Percentiles rank a stretch among this genome's conserved stretches.
phyloP scores from a whole-genome alignment of 2,113 vertebrate genomes.

The Phyllopteryx taeniolatus region DNA sequence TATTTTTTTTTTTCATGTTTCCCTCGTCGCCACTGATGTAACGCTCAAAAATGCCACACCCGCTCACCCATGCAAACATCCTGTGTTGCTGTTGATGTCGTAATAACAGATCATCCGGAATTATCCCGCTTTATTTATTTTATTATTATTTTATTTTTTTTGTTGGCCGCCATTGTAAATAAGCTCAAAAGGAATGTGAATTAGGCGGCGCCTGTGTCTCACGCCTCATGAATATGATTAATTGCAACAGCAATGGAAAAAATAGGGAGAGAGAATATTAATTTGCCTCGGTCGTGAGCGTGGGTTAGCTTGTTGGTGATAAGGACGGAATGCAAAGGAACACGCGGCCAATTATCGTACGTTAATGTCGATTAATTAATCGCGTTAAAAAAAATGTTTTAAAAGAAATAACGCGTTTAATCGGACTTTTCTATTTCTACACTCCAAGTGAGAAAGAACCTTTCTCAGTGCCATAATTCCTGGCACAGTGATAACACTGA shows the following conservation, averaged over 20 bases:
- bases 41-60: constrained; percentile 15
- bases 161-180: constrained; percentile 33
- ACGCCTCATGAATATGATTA: constrained; percentile 32
- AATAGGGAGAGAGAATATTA: constrained; percentile 13
- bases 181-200: constrained; percentile 36
- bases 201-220: constrained; percentile 22
- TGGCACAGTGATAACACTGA: background rate
- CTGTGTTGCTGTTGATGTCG: constrained; percentile 39
- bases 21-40: constrained; percentile 31
- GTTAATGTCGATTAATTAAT: constrained; percentile 4
- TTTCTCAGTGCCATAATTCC: background rate
- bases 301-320: constrained; percentile 21
- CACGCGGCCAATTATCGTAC: background rate
- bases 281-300: constrained; percentile 13
- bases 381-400: background rate
- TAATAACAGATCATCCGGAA: constrained; percentile 41
- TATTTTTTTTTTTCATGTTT: constrained; percentile 7
- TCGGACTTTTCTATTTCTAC: background rate
- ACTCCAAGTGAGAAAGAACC: background rate
- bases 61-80: constrained; percentile 24
- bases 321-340: constrained; percentile 4
- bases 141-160: constrained; percentile 31
- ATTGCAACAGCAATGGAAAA: constrained; percentile 15
- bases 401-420: background rate
- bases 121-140: constrained; percentile 23